These are phyloP conservation scores for Drosophila limbata DNA, from an alignment of 2,888 invertebrate genomes.

Conservation along the genomic window DNA sequence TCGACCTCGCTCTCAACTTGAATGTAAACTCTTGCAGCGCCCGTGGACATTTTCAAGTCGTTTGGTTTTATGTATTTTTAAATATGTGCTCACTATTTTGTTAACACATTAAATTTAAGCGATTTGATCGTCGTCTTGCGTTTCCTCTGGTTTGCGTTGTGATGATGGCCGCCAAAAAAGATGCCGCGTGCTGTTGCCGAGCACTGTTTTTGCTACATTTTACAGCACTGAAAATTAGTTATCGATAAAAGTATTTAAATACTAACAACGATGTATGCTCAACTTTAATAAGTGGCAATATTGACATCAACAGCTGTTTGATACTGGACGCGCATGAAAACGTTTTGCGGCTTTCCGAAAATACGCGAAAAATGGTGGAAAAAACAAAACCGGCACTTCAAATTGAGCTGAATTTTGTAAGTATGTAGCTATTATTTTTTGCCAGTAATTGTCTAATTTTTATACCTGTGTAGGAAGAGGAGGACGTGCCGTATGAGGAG, in stretches of 20 bases:
- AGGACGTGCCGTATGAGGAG: constrained; percentile 99
- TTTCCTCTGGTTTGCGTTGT: constrained; percentile 38
- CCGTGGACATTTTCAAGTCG: constrained; percentile 82
- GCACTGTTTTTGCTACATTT: constrained; percentile 27
- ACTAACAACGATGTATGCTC: background rate
- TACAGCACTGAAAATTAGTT: constrained; percentile 22
- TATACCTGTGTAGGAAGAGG: constrained; percentile 90
- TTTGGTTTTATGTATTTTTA: constrained; percentile 41
- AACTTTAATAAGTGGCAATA: constrained; percentile 38
- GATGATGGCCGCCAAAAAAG: constrained; percentile 62
- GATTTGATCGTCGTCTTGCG: constrained; percentile 7
- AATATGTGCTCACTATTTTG: constrained; percentile 12
- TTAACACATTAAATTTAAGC: constrained; percentile 36
- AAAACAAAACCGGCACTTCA: constrained; percentile 38
- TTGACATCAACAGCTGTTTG: constrained; percentile 54
- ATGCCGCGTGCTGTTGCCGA: constrained; percentile 51
- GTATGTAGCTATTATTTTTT: background rate
- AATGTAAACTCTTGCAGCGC: constrained; percentile 83
- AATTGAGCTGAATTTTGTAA: constrained; percentile 64
- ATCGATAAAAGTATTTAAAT: constrained; percentile 8
- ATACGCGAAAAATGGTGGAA: constrained; percentile 54
- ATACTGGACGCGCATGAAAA: constrained; percentile 66
- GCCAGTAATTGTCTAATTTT: background rate
- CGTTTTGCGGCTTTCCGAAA: constrained; percentile 64
- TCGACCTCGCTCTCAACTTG: constrained; percentile 85